A percentile compares a stretch with the other conserved stretches of the same genome.
Evolutionary conservation across 2,797 vertebrate species (phyloP).

Genomic region (Takifugu rubripes): DNA sequence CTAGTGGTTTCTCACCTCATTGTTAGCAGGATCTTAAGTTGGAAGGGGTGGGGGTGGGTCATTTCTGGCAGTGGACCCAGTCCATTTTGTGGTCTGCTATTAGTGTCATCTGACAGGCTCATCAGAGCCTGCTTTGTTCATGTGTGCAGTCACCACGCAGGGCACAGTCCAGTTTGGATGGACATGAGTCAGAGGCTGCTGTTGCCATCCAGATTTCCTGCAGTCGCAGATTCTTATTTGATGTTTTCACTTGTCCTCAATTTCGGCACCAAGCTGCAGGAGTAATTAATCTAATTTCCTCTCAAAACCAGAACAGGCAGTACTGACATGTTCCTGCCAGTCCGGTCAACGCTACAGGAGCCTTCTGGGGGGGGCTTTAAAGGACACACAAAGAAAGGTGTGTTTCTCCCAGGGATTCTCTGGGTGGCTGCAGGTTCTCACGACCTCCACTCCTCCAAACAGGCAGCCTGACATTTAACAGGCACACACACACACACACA

Average conservation of each 20-base stretch:
- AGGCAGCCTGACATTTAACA: conserved; percentile 57
- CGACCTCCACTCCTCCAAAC: conserved; percentile 7
- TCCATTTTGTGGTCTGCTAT: conserved; percentile 28
- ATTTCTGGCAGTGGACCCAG: conserved; percentile 41
- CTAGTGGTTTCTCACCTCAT: conserved; percentile 61
- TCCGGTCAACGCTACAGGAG: conserved; percentile 16
- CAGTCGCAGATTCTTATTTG: conserved; percentile 35
- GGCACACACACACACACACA: conserved; percentile 10
- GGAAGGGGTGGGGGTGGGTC: conserved; percentile 13
- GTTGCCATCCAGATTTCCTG: conserved; percentile 41
- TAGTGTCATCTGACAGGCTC: conserved; percentile 42
- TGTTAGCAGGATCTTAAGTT: conserved; percentile 42
- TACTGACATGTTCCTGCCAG: conserved; percentile 17
- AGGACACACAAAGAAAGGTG: conserved; percentile 44
- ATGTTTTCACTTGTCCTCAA: conserved; percentile 40
- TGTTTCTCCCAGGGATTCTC: conserved; percentile 30
- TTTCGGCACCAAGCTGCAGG: conserved; percentile 25
- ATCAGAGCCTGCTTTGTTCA: conserved; percentile 19
- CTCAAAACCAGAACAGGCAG: conserved; percentile 36
- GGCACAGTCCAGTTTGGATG: conserved; percentile 29
- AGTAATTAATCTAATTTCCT: conserved; percentile 59
- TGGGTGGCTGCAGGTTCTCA: conserved; percentile 38
- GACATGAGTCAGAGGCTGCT: conserved; percentile 21
- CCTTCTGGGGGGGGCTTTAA: conserved; percentile 16
- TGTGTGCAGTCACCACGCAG: conserved; percentile 7